Conservation (phyloP, 2,888 invertebrate genomes). For the Brachyopa scutellaris region DNA sequence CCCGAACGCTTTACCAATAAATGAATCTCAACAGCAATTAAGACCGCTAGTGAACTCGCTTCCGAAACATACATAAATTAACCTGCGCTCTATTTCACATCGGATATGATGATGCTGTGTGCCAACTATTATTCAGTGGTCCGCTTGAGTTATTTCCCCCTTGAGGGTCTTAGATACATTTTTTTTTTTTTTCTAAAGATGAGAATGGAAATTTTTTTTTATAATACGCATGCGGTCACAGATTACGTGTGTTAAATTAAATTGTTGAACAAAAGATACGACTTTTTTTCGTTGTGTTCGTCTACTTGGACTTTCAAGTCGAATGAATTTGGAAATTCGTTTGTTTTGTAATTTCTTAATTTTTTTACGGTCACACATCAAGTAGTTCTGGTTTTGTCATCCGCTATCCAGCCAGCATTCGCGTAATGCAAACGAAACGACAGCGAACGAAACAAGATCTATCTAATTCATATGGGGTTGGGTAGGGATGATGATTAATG, state of each 20-base stretch:
- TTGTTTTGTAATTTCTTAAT: background rate
- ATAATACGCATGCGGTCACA: slow-evolving; percentile 49
- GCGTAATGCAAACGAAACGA: slow-evolving; percentile 23
- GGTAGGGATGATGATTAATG: slow-evolving; percentile 70
- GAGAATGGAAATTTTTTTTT: slow-evolving; percentile 1
- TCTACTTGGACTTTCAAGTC: slow-evolving; percentile 22
- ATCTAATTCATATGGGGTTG: slow-evolving; percentile 18
- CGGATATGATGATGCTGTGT: slow-evolving; percentile 17
- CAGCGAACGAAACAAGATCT: background rate
- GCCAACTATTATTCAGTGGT: slow-evolving; percentile 31
- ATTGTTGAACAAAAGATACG: slow-evolving; percentile 23
- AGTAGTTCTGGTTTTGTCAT: slow-evolving; percentile 62
- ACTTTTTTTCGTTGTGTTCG: too few relatives aligned
- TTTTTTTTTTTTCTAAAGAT: background rate
- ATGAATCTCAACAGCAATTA: slow-evolving; percentile 59
- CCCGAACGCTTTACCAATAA: slow-evolving; percentile 28
- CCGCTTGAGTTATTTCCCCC: slow-evolving; percentile 50
- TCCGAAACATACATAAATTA: slow-evolving; percentile 59
- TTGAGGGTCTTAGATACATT: slow-evolving; percentile 4
- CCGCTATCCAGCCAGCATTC: slow-evolving; percentile 43
- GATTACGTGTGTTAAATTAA: slow-evolving; percentile 36
- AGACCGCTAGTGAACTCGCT: slow-evolving; percentile 24
- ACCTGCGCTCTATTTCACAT: slow-evolving; percentile 66
- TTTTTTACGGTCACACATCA: slow-evolving; percentile 67
- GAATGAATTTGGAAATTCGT: slow-evolving; percentile 21